Base-by-base conservation (phyloP, 2,888 invertebrate species). In the Melanotus villosus region DNA sequence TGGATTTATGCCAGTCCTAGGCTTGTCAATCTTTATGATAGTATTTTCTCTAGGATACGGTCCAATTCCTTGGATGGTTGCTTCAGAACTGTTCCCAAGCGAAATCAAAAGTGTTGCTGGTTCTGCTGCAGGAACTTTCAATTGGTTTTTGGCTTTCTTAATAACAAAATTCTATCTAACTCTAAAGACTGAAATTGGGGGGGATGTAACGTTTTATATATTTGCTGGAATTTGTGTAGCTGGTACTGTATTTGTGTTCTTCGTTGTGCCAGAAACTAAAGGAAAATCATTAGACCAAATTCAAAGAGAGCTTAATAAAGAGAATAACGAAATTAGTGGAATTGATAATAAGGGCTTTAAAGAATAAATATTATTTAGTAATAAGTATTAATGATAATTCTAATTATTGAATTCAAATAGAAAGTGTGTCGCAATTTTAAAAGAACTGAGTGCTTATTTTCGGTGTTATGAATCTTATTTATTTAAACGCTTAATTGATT, bases 61-160 rank as follows among this genome's bases (percentile, higher is more conserved):
- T 0, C 96, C 96, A 0, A 93, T 96, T 47, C 96, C 96, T 0
- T 94, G 94, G 94, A 89, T 95, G 87, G 92, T 94, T 87, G 87
- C 92, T 82, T 90, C 95, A 1, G 96, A 96, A 82, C 86, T 96
- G 9, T 93, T 96, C 82, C 89, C 93, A 52, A 87, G 92, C 1
- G 91, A 94, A 77, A 92, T 95, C 67, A 94, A 94, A 80, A 92
- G 90, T 2, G 87, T 92, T 58, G 92, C 92, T 19, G 89, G 91
- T 16, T 93, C 94, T 0, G 89, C 93, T 19, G 93, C 94, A 0
- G 93, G 94, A 18, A 89, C 94, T 0, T 88, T 93, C 57, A 96
- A 95, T 82, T 95, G 95, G 95, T 82, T 92, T 12, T 86, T 93
- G 76, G 93, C 93, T 43, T 95, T 95, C 81, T 79, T 94, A 0